Evolutionary conservation across 1,140 invertebrate species (phyloP), one percentile per base, ranked within the genome.

Genomic region (Leptinotarsa lineolata): DNA sequence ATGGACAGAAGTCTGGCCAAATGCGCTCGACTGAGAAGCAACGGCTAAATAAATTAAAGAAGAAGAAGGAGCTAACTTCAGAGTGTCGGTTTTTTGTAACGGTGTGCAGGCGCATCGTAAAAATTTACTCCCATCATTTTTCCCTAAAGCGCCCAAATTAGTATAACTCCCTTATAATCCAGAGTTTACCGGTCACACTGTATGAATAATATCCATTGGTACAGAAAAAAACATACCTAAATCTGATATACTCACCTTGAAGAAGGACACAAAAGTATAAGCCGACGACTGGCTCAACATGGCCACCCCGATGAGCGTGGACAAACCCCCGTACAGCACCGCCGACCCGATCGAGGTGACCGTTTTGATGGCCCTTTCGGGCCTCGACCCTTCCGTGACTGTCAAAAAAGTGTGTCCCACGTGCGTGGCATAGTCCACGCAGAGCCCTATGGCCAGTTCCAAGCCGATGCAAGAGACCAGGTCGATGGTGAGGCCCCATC

Each of bases 401-500:
- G 84, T 88, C 73, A 95, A 87, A 83, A 95, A 95, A 3, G 91
- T 92, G 78, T 95, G 92, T n/a, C 93, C 94, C 12, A 96, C 91
- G 82, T 97, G 94, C 6, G 94, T 93, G 0, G 94, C 93, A 76
- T 96, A 95, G 86, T 97, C 94, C 1, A 96, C 93, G 79, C 94
- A 94, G 45, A 97, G 86, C 46, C 95, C 94, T 77, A 95, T 92
- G n/a, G 92, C 93, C 68, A 97, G 86, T 79, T 95, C 93, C 12
- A 95, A 85, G 72, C 89, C 92, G 74, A 97, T 94, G 83, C 93
- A 95, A 44, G 94, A 93, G 30, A 95, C 92, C 61, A 94, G 91
- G 81, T 96, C 94, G 54, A 97, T 91, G 4, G 93, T 94, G 68
- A 95, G 87, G 8, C 92, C 94, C 94, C 94, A 89, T 64, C 84